Evolutionary conservation across 2,888 invertebrate species (phyloP), one percentile per base, ranked within the genome.

Genomic region (Nebria brevicollis): DNA sequence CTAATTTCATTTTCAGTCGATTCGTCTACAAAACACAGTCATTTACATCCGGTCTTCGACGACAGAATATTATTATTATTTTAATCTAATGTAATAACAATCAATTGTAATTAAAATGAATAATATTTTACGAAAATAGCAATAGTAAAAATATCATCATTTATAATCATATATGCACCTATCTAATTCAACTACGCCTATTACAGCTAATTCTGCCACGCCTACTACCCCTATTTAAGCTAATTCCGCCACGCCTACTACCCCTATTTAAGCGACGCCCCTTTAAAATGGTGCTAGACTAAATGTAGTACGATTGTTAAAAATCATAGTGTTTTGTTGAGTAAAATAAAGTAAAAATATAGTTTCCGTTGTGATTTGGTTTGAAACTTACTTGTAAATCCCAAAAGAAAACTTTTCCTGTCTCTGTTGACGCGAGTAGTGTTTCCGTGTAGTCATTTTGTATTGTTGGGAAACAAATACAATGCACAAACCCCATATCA

Each of bases 351-450:
- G 34, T 34, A 34, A 34, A 34, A 34, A 34, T 34, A 5, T 34
- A 34, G 5, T 34, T 34, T 34, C 65, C 73, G n/a, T n/a, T 82
- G 84, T 13, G 1, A 13, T 13, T 8, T 66, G 13, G 86, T 87
- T 72, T 64, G 25, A 34, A 34, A 43, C 20, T 66, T 90, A 95
- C 95, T 91, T 94, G 93, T 88, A 96, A 91, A 90, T 95, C 94
- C 94, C 95, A 96, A 87, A 94, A 92, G 89, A 94, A 93, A 85
- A 95, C 92, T 86, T 91, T 92, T 85, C 96, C 96, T 87, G 92
- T 93, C 87, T 93, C 92, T 54, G 94, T 94, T 82, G 95, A 95
- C 85, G 94, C 94, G 87, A 94, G 91, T 86, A 96, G 90, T 86
- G 93, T 92, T 84, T 92, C 91, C 85, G 91, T 91, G 83, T 92